Conservation (phyloP, 2,113 vertebrate genomes). For the Toxotes chatareus region DNA sequence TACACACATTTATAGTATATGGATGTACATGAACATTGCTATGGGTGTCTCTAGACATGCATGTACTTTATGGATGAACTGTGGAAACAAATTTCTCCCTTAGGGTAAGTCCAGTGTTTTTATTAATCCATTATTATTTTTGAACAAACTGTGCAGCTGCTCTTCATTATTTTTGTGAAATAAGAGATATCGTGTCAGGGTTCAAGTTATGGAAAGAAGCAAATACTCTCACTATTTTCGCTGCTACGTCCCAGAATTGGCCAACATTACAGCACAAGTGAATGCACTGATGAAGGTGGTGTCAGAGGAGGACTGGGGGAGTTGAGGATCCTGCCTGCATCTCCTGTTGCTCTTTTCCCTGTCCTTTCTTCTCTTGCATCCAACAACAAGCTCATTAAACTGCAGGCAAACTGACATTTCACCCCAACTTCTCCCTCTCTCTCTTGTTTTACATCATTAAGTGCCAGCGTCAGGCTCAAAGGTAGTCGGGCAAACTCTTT, state of each 20-base stretch:
- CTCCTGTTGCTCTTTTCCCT: slow-evolving; percentile 67
- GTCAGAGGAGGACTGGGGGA: slow-evolving; percentile 3
- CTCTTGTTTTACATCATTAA: slow-evolving; percentile 83
- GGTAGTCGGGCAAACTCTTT: slow-evolving; percentile 76
- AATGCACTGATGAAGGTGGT: slow-evolving; percentile 10
- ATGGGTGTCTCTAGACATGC: background rate
- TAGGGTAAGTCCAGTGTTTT: too few relatives aligned
- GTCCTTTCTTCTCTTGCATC: slow-evolving; percentile 62
- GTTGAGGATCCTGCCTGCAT: slow-evolving; percentile 13
- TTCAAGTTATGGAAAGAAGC: background rate
- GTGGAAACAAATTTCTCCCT: too few relatives aligned
- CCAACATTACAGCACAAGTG: slow-evolving; percentile 21
- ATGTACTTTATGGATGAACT: too few relatives aligned
- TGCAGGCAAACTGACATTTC: slow-evolving; percentile 79
- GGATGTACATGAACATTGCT: background rate
- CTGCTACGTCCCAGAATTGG: background rate
- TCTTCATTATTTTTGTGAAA: background rate
- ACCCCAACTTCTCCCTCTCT: slow-evolving; percentile 69
- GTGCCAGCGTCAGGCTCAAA: slow-evolving; percentile 76
- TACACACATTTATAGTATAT: too few relatives aligned
- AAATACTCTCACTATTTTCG: background rate
- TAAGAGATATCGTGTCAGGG: background rate
- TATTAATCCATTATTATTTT: too few relatives aligned
- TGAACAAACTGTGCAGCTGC: too few relatives aligned
- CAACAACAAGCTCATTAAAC: slow-evolving; percentile 84